phyloP scores from a whole-genome alignment of 2,888 invertebrate genomes.

The Terebella lapidaria region DNA sequence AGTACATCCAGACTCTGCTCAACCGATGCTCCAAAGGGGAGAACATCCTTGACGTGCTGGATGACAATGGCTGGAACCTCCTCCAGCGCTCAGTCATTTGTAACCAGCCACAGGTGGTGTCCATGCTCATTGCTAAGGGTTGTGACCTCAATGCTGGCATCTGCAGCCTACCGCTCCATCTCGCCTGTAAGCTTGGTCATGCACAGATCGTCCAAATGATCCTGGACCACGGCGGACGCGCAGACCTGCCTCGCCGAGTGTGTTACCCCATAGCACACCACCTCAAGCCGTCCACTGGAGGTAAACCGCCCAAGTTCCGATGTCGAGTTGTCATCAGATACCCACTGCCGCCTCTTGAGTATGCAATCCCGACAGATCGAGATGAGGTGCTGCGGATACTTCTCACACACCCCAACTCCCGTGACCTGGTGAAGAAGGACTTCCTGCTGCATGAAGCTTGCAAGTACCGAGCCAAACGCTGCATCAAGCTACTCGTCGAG shows the following conservation, averaged over 20 bases:
- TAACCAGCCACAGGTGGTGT: constrained; percentile 54
- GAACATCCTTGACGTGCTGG: constrained; percentile 24
- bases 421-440: constrained; percentile 17
- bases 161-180: constrained; percentile 72
- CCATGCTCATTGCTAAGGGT: constrained; percentile 28
- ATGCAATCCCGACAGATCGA: constrained; percentile 43
- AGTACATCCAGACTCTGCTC: constrained; percentile 24
- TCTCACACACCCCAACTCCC: constrained; percentile 54
- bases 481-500: constrained; percentile 40
- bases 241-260: constrained; percentile 66
- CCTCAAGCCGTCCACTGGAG: constrained; percentile 58
- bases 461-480: constrained; percentile 60
- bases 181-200: constrained; percentile 68
- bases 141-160: constrained; percentile 69
- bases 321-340: constrained; percentile 41
- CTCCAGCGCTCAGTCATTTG: constrained; percentile 70
- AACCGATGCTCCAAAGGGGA: constrained; percentile 23
- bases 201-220: constrained; percentile 67
- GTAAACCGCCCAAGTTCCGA: constrained; percentile 23
- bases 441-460: constrained; percentile 50
- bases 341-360: constrained; percentile 39
- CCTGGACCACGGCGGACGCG: constrained; percentile 66
- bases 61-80: constrained; percentile 63
- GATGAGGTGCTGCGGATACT: constrained; percentile 28
- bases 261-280: constrained; percentile 62